phyloP scores from a whole-genome alignment of 1,140 invertebrate genomes.

The Scylla paramamosain region DNA sequence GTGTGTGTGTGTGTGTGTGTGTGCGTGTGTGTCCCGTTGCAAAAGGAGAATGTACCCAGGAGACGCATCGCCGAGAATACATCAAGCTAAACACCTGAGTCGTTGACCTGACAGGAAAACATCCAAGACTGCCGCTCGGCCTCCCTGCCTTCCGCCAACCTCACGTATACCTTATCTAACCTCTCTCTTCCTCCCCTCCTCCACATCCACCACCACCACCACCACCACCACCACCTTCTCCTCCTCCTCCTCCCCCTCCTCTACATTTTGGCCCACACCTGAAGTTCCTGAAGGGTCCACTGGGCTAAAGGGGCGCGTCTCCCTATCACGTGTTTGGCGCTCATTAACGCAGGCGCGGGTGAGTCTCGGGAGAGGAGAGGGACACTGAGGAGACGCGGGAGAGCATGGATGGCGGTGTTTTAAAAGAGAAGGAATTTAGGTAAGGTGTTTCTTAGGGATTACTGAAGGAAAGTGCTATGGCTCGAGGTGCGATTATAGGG shows the following conservation, averaged over 20 bases:
- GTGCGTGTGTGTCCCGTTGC: not conserved
- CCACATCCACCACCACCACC: no score
- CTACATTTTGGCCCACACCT: slow-evolving; percentile 12
- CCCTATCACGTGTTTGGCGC: slow-evolving; percentile 17
- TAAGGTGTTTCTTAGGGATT: no score
- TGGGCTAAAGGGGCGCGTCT: slow-evolving; percentile 8
- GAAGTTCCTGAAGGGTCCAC: not conserved
- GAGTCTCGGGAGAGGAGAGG: not conserved
- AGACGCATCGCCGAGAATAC: not conserved
- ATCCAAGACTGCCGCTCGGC: not conserved
- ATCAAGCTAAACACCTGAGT: slow-evolving; percentile 3
- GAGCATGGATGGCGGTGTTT: not conserved
- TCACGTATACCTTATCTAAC: not conserved
- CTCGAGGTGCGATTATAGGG: no score
- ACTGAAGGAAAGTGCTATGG: no score
- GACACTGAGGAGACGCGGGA: no score
- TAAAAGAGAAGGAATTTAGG: not conserved
- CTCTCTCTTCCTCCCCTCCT: not conserved
- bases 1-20: no score
- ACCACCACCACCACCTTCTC: not conserved
- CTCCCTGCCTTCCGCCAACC: not conserved
- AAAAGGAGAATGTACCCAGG: not conserved
- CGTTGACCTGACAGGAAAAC: not conserved
- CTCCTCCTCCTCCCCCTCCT: not conserved
- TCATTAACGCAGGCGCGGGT: not conserved